Conservation (phyloP, 2,113 vertebrate species). For the Ginglymostoma cirratum region DNA sequence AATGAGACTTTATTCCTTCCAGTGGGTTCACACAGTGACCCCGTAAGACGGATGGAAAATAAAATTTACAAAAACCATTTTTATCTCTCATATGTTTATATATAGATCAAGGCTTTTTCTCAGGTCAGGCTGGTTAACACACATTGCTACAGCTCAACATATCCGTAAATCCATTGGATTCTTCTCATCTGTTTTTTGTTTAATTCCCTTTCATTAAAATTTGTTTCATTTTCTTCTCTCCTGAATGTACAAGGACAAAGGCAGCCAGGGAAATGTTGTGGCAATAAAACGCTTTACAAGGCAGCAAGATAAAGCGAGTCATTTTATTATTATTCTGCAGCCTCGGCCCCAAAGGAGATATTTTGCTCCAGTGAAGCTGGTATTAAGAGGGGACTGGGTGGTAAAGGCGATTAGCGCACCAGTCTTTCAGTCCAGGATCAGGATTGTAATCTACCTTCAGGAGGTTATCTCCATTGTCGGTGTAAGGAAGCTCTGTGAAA, state of each 20-base stretch:
- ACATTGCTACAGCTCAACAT: neutral
- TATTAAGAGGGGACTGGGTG: neutral
- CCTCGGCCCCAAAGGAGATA: neutral
- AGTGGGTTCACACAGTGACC: too few relatives aligned
- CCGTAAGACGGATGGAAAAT: neutral
- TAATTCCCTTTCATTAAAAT: neutral
- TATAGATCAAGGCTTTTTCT: neutral
- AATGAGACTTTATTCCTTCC: conserved; percentile 46
- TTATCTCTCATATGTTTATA: conserved; percentile 9
- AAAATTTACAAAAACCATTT: neutral
- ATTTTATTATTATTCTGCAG: neutral
- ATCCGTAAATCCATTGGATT: conserved; percentile 10
- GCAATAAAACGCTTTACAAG: neutral
- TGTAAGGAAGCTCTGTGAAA: neutral
- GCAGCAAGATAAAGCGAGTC: neutral
- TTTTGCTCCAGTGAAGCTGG: neutral
- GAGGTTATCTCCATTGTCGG: neutral
- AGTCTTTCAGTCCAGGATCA: neutral
- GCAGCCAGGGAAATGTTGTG: neutral
- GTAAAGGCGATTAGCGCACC: neutral
- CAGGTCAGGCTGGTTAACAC: neutral
- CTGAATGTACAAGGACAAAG: conserved; percentile 13
- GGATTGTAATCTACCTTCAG: neutral
- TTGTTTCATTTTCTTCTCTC: neutral
- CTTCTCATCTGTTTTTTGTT: neutral